Conservation (phyloP, 2,888 invertebrate species). For the Anodontia alba region DNA sequence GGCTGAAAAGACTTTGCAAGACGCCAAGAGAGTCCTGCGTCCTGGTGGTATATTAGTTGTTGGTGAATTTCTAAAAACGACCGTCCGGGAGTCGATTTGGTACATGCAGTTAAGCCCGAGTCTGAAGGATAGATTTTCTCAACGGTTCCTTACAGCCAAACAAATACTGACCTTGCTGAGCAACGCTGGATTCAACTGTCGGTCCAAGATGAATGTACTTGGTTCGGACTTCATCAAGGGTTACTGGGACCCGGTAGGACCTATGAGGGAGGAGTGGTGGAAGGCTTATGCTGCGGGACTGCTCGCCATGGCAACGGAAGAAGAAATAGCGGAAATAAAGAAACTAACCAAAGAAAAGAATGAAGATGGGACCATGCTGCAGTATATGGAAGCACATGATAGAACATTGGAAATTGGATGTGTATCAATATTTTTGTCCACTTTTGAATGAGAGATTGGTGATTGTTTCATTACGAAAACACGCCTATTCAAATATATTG, state of each 20-base stretch:
- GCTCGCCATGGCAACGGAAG: slow-evolving; percentile 18
- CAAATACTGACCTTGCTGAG: slow-evolving; percentile 2
- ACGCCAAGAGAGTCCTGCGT: slow-evolving; percentile 14
- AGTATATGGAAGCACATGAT: slow-evolving; percentile 26
- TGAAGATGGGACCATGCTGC: slow-evolving; percentile 20
- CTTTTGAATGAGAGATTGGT: neutral
- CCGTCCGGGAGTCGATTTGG: slow-evolving; percentile 14
- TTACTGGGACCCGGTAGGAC: slow-evolving; percentile 24
- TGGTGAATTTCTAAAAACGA: slow-evolving; percentile 9
- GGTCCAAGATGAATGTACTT: slow-evolving; percentile 23
- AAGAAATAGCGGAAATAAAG: slow-evolving; percentile 22
- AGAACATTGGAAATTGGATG: neutral
- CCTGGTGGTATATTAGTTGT: slow-evolving; percentile 24
- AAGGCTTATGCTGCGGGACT: neutral
- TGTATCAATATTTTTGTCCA: slow-evolving; percentile 29
- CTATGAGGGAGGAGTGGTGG: slow-evolving; percentile 23
- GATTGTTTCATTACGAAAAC: no score
- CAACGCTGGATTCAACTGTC: neutral
- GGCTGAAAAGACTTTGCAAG: neutral
- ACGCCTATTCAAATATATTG: no score
- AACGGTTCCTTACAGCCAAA: neutral
- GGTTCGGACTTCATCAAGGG: neutral
- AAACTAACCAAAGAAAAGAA: slow-evolving; percentile 14
- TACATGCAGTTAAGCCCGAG: slow-evolving; percentile 5
- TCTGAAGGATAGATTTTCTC: slow-evolving; percentile 13